phyloP scores from a whole-genome alignment of 2,113 vertebrate species.

The Cyrtonyx montezumae region DNA sequence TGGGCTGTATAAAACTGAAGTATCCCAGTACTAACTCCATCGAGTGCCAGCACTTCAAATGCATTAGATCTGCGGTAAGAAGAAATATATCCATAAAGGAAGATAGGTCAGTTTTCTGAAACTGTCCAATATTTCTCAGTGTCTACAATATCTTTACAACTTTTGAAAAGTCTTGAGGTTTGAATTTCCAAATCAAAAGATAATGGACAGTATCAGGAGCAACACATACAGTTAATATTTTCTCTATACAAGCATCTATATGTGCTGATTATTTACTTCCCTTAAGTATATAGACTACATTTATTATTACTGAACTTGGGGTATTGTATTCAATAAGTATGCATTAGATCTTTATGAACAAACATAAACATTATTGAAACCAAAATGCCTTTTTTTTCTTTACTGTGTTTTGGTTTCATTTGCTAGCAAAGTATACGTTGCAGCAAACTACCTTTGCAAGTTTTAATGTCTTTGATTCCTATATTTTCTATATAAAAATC shows the following conservation, averaged over 20 bases:
- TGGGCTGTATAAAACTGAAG: conserved; percentile 91
- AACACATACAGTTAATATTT: background rate
- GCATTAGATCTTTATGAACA: background rate
- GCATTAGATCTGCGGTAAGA: conserved; percentile 85
- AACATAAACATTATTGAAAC: background rate
- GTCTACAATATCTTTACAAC: background rate
- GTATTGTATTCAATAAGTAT: background rate
- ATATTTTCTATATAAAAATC: background rate
- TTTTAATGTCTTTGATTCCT: background rate
- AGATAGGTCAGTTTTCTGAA: conserved; percentile 1
- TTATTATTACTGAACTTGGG: background rate
- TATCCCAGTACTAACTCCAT: conserved; percentile 86
- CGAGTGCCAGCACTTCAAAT: conserved; percentile 90
- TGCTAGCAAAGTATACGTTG: background rate
- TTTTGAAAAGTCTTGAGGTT: background rate
- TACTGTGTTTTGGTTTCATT: background rate
- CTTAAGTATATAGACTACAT: background rate
- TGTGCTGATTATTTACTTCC: background rate
- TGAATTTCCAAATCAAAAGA: background rate
- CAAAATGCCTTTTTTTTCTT: background rate
- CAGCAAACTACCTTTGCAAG: background rate
- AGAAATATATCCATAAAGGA: conserved; percentile 46
- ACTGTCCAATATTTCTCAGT: conserved; percentile 30
- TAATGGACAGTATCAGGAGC: conserved; percentile 3
- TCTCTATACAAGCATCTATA: background rate